A percentile compares a stretch with the other conserved stretches of the same genome.
phyloP scores from a whole-genome alignment of 2,113 vertebrate genomes.

The Cariama cristata region DNA sequence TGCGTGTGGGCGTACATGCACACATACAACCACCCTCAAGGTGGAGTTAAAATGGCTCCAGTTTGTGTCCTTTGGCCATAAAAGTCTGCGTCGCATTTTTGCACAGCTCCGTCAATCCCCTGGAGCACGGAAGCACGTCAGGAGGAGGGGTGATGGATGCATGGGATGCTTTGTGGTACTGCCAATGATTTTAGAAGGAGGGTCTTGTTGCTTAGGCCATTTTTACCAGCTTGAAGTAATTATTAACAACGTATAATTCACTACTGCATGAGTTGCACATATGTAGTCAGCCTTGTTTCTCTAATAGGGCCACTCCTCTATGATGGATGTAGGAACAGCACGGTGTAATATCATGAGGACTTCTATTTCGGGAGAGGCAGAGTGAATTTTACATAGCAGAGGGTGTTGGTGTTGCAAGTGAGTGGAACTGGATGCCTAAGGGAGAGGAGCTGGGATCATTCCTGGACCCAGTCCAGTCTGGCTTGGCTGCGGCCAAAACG shows the following conservation, averaged over 20 bases:
- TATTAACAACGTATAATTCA: neutral
- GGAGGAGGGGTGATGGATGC: neutral
- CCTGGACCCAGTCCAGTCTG: neutral
- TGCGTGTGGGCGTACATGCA: neutral
- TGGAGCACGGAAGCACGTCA: neutral
- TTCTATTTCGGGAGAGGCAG: neutral
- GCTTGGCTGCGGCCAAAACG: fast-evolving
- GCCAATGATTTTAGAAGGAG: neutral
- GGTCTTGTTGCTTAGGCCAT: neutral
- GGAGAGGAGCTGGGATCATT: neutral
- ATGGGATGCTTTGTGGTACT: neutral
- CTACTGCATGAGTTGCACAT: neutral
- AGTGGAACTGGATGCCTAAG: neutral
- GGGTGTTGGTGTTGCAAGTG: neutral
- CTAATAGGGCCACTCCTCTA: neutral
- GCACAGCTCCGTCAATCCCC: neutral
- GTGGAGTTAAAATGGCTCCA: neutral
- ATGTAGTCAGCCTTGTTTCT: neutral
- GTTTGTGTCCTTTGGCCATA: neutral
- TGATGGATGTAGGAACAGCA: neutral
- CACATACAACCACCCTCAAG: fast-evolving
- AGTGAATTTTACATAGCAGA: neutral
- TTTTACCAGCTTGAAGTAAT: neutral
- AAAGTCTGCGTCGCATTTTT: neutral
- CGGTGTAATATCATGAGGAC: fast-evolving